Base-by-base conservation (phyloP, 2,888 invertebrate genomes). In the Agrochola macilenta region DNA sequence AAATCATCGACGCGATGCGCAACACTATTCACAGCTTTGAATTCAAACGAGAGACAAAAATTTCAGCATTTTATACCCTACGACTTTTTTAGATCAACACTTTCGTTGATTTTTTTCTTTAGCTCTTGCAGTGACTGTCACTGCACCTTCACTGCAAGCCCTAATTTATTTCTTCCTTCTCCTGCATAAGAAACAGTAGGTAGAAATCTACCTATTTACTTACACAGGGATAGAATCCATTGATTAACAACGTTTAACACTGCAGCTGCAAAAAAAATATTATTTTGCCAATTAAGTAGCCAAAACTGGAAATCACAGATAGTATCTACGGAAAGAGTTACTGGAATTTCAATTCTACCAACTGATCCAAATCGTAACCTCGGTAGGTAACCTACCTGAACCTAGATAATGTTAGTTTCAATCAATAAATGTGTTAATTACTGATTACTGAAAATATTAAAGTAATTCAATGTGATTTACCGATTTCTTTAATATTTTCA, bases 21-120 rank as follows among this genome's bases (percentile, higher is more conserved):
- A 78, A 46, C 88, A 83, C 88, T 89, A 88, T 82, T 78, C 79
- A 69, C 79, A 84, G 79, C 84, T 84, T 83, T 60, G 72, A 78
- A 79, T 76, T 78, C 58, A 78, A 79, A 61, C 43, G 43, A 64
- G 49, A 71, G 61, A 63, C 60, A 66, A 75, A 66, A 49, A 61
- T 81, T 79, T 76, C 68, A 70, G 71, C 23, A 61, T 60, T 87
- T 87, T 87, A 88, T 63, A 85, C 26, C 17, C 8, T 23, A 80
- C 87, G 87, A 84, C 60, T 75, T 68, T 14, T 49, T 5, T 23
- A 66, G 23, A 46, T 69, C 5, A 70, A 63, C 26, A 26, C 52
- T 17, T 46, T 39, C 14, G 23, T 49, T 43, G 3, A 14, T 30
- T 23, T 58, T 46, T 43, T 8, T 46, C 14, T 58, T 20, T 20